These are phyloP conservation scores for Crossoptilon crossoptilon DNA, from an alignment of 2,797 vertebrate genomes.

Conservation along the genomic window DNA sequence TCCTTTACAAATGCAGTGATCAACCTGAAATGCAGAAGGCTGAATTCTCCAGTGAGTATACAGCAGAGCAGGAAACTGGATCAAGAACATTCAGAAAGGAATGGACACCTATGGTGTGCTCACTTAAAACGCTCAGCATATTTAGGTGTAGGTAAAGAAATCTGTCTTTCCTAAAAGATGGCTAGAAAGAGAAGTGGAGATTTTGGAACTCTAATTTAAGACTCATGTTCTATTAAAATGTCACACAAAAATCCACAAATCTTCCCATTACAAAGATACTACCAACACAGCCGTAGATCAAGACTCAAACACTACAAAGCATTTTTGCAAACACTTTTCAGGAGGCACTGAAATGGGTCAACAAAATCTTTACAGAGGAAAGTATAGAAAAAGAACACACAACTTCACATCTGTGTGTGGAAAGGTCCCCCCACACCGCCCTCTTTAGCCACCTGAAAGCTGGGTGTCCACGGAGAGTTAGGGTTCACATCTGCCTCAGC, in stretches of 20 bases:
- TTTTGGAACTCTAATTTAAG: not conserved
- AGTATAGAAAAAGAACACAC: not conserved
- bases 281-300: not conserved
- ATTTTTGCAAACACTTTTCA: not conserved
- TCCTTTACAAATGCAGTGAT: not conserved
- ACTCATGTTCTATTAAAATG: not conserved
- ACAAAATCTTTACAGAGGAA: not conserved
- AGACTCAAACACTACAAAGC: not conserved
- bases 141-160: not conserved
- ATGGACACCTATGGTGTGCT: not conserved
- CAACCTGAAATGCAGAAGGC: not conserved
- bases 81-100: not conserved
- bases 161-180: not conserved
- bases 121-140: not conserved
- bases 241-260: not conserved
- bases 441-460: not conserved
- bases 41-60: not conserved
- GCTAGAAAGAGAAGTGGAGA: not conserved
- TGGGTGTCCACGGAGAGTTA: not conserved
- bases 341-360: not conserved
- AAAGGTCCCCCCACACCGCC: too few species aligned
- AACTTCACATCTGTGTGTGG: not conserved
- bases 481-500: not conserved
- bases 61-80: not conserved
- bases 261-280: not conserved